Evolutionary conservation across 2,797 vertebrate genomes (phyloP), one percentile per base, ranked within the genome.

Genomic region (Galagoides demidoff): DNA sequence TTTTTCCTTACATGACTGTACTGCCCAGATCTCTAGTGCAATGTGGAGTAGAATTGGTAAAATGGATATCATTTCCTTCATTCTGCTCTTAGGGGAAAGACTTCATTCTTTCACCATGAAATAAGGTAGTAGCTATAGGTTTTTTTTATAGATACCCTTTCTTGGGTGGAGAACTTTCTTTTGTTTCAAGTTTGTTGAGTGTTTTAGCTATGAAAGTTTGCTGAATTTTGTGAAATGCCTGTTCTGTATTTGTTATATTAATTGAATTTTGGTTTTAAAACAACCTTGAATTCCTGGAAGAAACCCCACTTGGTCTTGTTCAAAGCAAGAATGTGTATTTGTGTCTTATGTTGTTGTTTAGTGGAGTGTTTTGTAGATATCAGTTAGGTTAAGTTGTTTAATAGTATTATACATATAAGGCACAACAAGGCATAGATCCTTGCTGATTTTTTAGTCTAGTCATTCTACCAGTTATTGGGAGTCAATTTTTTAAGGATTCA

Each of bases 221-320:
- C 43, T 92, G 13, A 19, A 77, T 94, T 94, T 96, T 92, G 61
- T 55, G 14, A 94, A 93, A 85, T 74, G 45, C 4, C 64, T 74
- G 27, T 43, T 84, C 57, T 85, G 7, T 43, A 84, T 79, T n/a
- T 91, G 17, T 78, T 94, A 79, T 10, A 8, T 89, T 79, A 85
- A 57, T 78, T 85, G 45, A 43, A 66, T 92, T 89, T 92, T 82
- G 52, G 37, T 66, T 92, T 93, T 94, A 92, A 94, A 87, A n/a
- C 34, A 84, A 85, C 12, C n/a, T 92, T 96, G n/a, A 31, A 84
- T 89, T 90, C 63, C 31, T 87, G 45, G 2, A 34, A 64, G 82
- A 82, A 90, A 82, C 70, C 49, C 39, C 20, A 63, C 34, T 78
- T 94, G 49, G 9, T 82, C 52, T 79, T 79, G 52, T n/a, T 37